Base-by-base conservation (phyloP, 2,888 invertebrate species). In the Drosophila longiperda region DNA sequence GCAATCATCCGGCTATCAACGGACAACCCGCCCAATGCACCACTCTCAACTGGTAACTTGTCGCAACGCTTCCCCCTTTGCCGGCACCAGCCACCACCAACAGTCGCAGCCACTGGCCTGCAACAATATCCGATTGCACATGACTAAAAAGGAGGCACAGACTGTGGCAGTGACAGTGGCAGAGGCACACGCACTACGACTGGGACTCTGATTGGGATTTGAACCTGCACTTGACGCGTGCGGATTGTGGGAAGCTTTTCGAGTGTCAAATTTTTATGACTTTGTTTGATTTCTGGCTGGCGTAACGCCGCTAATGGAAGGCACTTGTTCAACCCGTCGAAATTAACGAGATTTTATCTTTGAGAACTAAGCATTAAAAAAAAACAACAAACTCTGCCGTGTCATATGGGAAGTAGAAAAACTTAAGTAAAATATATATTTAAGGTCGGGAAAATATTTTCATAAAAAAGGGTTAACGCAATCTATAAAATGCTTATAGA, bases 181-280 rank as follows among this genome's bases (percentile, higher is more conserved):
- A 36, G 15, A 7, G n/a, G n/a, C 45, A 3, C 20, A 29, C 29
- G 26, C 40, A 40, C 15, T n/a, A n/a, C 26, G 33, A 26, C 38
- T 36, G 54, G 57, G 48, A 26, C 15, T 38, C 42, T 45, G 34
- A 70, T 53, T 61, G 59, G 36, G 49, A 48, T n/a, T 42, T 45
- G 40, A 58, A 55, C 58, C 54, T 42, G 38, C 78, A 82, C 86
- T 82, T 82, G 86, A 78, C 89, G 88, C 89, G 90, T 88, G 89
- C 75, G 83, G 73, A 75, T 89, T 82, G 82, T 78, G 90, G 78
- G 75, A 87, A 90, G 78, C 70, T 69, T 82, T 80, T 80, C 57
- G 71, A 87, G 89, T 87, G 88, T 80, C 88, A 85, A 75, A 90
- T 82, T 90, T 89, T 90, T 90, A 90, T 90, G 87, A 87, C 83